Percentiles rank a stretch among this genome's conserved stretches.
phyloP scores from a whole-genome alignment of 2,113 vertebrate species.

The Micromys minutus region DNA sequence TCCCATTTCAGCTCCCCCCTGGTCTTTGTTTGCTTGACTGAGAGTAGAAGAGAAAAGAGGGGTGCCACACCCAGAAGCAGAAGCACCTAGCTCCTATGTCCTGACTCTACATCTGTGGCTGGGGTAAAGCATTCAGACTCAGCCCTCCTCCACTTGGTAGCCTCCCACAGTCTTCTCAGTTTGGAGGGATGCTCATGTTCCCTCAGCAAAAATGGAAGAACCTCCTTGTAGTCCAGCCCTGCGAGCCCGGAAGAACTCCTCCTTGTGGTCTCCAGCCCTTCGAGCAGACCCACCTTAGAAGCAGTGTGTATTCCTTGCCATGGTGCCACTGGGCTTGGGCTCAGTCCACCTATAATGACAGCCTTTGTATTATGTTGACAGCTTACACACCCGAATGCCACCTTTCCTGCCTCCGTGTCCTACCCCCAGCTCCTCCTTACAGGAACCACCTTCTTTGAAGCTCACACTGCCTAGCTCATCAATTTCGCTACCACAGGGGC shows the following conservation, averaged over 20 bases:
- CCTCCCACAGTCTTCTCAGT: background rate
- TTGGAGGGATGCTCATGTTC: background rate
- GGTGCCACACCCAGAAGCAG: too few relatives aligned
- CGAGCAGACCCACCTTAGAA: too few relatives aligned
- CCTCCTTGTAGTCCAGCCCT: too few relatives aligned
- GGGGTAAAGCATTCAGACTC: background rate
- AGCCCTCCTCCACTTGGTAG: background rate
- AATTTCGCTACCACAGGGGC: background rate
- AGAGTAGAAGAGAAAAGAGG: background rate
- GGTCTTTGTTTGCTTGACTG: background rate
- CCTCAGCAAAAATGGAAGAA: background rate
- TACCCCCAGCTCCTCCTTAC: background rate
- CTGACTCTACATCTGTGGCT: background rate
- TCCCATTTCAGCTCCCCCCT: too few relatives aligned
- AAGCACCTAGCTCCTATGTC: too few relatives aligned
- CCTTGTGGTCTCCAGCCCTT: background rate
- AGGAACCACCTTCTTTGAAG: background rate
- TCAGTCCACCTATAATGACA: background rate
- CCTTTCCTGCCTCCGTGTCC: background rate
- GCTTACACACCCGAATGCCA: fast-evolving
- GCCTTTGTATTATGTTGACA: fast-evolving
- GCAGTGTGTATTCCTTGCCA: background rate
- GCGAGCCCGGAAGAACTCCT: too few relatives aligned
- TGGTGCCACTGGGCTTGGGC: background rate
- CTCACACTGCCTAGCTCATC: background rate